Conservation (phyloP, 2,113 vertebrate species). For the Oreotrochilus melanogaster region DNA sequence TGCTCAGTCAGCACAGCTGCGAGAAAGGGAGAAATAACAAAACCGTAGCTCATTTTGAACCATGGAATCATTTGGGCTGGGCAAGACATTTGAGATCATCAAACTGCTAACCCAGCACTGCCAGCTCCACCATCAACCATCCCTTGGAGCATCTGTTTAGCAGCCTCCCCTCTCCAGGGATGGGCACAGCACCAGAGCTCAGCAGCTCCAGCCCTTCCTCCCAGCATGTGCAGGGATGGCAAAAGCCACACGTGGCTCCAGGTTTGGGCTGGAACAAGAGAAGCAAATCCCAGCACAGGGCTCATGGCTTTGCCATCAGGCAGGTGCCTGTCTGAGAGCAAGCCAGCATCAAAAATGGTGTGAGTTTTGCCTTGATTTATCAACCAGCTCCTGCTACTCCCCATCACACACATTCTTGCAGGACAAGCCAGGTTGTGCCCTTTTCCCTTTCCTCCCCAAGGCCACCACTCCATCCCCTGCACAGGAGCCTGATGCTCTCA, state of each 20-base stretch:
- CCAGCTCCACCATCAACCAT: background rate
- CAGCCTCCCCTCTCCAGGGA: background rate
- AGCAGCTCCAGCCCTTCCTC: background rate
- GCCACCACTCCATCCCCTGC: background rate
- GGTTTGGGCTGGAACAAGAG: background rate
- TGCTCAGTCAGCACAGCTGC: background rate
- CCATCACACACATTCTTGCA: background rate
- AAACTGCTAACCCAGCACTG: no score
- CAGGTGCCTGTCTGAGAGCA: background rate
- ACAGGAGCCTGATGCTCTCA: background rate
- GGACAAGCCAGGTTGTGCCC: background rate
- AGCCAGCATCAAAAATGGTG: background rate
- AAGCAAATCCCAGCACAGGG: background rate
- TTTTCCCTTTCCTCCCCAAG: background rate
- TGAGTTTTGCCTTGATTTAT: background rate
- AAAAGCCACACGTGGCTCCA: background rate
- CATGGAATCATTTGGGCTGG: no score
- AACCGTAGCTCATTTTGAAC: background rate
- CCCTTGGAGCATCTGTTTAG: accelerated
- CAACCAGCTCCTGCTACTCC: background rate
- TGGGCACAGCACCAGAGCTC: accelerated
- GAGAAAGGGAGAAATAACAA: background rate
- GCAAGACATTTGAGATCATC: no score
- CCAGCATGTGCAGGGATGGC: accelerated
- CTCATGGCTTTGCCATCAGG: accelerated